phyloP scores from a whole-genome alignment of 2,113 vertebrate genomes.

The Aphyosemion australe region DNA sequence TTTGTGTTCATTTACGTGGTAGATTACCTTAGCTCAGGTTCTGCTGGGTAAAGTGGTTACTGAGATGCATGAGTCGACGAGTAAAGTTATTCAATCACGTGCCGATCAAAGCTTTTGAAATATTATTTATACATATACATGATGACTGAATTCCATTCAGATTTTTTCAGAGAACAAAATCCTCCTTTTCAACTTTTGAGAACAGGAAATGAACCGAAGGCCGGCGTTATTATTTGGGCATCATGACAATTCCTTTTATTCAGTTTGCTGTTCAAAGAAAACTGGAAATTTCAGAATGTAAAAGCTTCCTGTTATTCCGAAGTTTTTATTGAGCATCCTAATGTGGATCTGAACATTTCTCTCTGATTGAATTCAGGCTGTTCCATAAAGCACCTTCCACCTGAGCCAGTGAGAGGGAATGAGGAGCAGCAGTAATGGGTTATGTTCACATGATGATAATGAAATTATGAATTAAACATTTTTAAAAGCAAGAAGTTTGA shows the following conservation, averaged over 20 bases:
- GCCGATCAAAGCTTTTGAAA: too few species aligned
- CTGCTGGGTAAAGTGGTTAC: too few species aligned
- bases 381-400: slow-evolving; percentile 42
- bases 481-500: too few species aligned
- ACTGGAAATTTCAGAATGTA: neutral
- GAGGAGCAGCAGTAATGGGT: neutral
- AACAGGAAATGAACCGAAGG: neutral
- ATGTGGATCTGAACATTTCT: neutral
- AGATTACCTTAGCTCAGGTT: neutral
- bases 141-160: neutral
- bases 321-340: neutral
- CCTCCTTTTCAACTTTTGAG: neutral
- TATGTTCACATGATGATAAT: too few species aligned
- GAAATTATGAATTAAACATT: too few species aligned
- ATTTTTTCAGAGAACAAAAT: neutral
- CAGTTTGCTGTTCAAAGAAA: neutral
- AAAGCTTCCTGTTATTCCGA: neutral
- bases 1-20: neutral
- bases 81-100: neutral
- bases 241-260: neutral
- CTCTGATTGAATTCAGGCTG: slow-evolving; percentile 32
- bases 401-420: slow-evolving; percentile 35
- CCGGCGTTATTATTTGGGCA: neutral
- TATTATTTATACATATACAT: neutral
- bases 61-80: too few species aligned